Percentiles rank a stretch among this genome's conserved stretches.
These are phyloP conservation scores for Origma solitaria DNA, from an alignment of 2,113 vertebrate species.

Conservation along the genomic window DNA sequence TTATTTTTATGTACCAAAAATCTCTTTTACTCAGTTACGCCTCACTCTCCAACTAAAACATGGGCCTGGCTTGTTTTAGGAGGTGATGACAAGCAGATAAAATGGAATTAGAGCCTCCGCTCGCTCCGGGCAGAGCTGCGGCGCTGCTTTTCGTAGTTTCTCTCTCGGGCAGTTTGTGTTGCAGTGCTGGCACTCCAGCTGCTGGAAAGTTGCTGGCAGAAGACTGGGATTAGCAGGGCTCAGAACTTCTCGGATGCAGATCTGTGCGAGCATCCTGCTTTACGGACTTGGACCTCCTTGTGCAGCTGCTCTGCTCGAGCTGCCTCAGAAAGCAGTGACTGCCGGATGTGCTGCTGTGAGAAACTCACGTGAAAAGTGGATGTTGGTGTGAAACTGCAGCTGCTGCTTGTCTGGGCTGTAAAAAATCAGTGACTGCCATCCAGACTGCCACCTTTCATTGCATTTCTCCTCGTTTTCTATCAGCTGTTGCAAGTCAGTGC, in stretches of 20 bases:
- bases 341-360: fast-evolving
- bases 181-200: neutral
- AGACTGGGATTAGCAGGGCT: neutral
- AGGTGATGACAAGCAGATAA: conserved; percentile 53
- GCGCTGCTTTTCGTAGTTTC: neutral
- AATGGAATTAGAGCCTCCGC: neutral
- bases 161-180: neutral
- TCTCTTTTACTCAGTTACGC: neutral
- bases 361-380: fast-evolving
- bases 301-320: neutral
- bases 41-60: neutral
- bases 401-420: neutral
- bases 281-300: neutral
- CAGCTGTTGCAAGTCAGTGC: fast-evolving
- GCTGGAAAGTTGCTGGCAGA: neutral
- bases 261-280: neutral
- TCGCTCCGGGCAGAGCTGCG: neutral
- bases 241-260: fast-evolving
- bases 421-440: neutral
- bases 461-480: neutral
- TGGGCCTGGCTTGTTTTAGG: conserved; percentile 21
- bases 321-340: fast-evolving
- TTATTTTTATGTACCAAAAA: neutral
- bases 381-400: neutral
- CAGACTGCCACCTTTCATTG: neutral